A percentile compares a stretch with the other conserved stretches of the same genome.
Conservation (phyloP, 2,888 invertebrate genomes). For the Furcula furcula region DNA sequence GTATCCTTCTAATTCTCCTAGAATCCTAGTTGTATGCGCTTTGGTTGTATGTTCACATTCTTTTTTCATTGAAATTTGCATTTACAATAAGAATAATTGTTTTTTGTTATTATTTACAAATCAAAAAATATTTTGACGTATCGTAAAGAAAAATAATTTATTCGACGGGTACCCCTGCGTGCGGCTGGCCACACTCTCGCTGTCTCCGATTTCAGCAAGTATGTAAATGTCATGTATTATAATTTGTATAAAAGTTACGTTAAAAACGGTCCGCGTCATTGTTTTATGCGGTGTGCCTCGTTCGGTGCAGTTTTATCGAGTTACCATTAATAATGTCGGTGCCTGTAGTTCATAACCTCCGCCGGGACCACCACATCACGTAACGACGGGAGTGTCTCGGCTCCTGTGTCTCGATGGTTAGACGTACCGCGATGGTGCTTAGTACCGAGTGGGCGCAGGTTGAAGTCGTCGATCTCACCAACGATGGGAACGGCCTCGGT, state of each 20-base stretch:
- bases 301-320: conserved; percentile 25
- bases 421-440: conserved; percentile 86
- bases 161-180: conserved; percentile 53
- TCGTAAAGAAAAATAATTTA: conserved; percentile 31
- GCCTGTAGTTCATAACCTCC: conserved; percentile 61
- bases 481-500: conserved; percentile 98
- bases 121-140: too few relatives aligned
- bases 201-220: conserved; percentile 78
- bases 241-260: conserved; percentile 51
- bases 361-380: conserved; percentile 57
- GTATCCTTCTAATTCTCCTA: too few relatives aligned
- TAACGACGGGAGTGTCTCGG: conserved; percentile 67
- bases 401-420: conserved; percentile 78
- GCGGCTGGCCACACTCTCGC: conserved; percentile 76
- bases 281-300: conserved; percentile 32
- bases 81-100: too few relatives aligned
- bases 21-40: too few relatives aligned
- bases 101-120: too few relatives aligned
- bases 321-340: conserved; percentile 42
- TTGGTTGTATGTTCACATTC: too few relatives aligned
- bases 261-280: conserved; percentile 33
- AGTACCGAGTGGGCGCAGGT: conserved; percentile 99
- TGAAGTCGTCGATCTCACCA: conserved; percentile 98
- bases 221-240: conserved; percentile 78
- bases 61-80: too few relatives aligned